Evolutionary conservation across 2,113 vertebrate genomes (phyloP), one percentile per base, ranked within the genome.

Genomic region (Dicrurus megarhynchus): DNA sequence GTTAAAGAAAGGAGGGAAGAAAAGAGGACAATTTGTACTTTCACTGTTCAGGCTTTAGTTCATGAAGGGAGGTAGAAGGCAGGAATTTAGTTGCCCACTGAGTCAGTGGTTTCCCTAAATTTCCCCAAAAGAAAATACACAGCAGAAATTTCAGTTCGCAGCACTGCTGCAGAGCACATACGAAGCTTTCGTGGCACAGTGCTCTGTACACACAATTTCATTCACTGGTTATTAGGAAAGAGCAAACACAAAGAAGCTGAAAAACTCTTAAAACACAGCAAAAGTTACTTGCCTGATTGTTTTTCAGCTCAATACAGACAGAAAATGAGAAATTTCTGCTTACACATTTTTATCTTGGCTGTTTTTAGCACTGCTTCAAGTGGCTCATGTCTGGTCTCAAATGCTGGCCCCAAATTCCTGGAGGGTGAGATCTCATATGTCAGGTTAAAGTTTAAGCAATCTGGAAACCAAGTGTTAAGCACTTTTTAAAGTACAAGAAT

Each of bases 401-500:
- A 42, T 33, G 17, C 49, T 87, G 46, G 22, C 47, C 32, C 9
- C 3, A 32, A 19, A 41, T 33, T 82, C 44, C 74, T 69, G 53
- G 44, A 44, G 37, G 7, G 55, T 85, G 61, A 85, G 11, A 65
- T 73, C 65, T 71, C 42, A 33, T 4, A 2, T 24, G 10, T 13
- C 44, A 27, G 27, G n/a, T 46, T 77, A n/a, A 33, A 8, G 13
- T 68, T 84, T 26, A 70, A 44, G 42, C 28, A 63, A 41, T 28
- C 17, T 70, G 37, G 13, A 68, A 53, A 75, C 17, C 15, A 37
- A 82, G 30, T 16, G 53, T 59, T 81, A 56, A 90, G 18, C n/a
- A 67, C 8, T 84, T 91, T 81, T 75, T 59, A 44, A 65, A 92
- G 63, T 80, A 94, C 67, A 88, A 63, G 63, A 35, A 74, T 30